Base-by-base conservation (phyloP, 1,140 invertebrate species). In the Drosophila rhopaloa region DNA sequence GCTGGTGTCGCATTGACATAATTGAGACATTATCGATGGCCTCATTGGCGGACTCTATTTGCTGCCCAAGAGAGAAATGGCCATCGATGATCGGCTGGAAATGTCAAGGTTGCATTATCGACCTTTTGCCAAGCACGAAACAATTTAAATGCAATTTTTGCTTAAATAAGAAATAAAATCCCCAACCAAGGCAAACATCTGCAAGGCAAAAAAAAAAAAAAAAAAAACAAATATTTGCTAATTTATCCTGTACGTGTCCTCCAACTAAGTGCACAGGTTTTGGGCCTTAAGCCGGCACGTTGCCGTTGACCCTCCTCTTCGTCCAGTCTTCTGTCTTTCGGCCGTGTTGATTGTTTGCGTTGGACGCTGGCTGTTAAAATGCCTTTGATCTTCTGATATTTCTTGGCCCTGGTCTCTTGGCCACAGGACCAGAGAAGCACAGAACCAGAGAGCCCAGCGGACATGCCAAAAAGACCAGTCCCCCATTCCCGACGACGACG, bases 91-190 rank as follows among this genome's bases (percentile, higher is more conserved):
- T 73, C 35, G 65, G 32, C 38, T 80, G 76, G 43, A 62, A 72
- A 88, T 88, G 85, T 88, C 84, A 88, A 89, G 84, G 84, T 90
- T 88, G 74, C 75, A 70, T 74, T 38, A 13, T 53, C 86, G 86
- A 88, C 83, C 83, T 88, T 80, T 89, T 51, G 72, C 48, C 68
- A 58, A 50, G 78, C 68, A 86, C 81, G 61, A 57, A 88, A 89
- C 84, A 90, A 89, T 89, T 90, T 89, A 89, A 89, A 89, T 89
- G 84, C 85, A 84, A 89, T 90, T 89, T 89, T 89, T 89, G 78
- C 84, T 89, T 89, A 89, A 89, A 90, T 89, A 89, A 89, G 84
- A 89, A 89, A 89, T 89, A 89, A 89, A 89, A 90, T 81, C 68
- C 56, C 29, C 40, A 66, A 67, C 16, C 83, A 56, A 58, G 57